These are phyloP conservation scores for Gnatocerus cornutus DNA, from an alignment of 2,888 invertebrate genomes.

Conservation along the genomic window DNA sequence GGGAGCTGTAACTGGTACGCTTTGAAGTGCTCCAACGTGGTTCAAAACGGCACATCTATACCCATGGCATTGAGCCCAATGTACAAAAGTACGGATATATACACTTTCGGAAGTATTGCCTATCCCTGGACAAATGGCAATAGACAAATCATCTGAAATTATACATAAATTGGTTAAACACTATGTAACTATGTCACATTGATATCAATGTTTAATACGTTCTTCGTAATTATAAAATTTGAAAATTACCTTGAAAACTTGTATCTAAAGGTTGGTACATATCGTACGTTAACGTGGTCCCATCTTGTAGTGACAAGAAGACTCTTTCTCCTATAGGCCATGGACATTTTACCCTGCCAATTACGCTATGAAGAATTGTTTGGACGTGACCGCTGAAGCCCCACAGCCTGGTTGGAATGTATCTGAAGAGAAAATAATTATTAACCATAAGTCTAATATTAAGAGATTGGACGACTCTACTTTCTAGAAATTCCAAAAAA, in stretches of 20 bases:
- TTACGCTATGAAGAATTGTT: constrained; percentile 92
- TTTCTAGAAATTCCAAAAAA: too few species aligned
- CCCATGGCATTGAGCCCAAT: constrained; percentile 92
- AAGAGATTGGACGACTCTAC: too few species aligned
- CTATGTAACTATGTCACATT: constrained; percentile 9
- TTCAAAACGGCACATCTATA: constrained; percentile 95
- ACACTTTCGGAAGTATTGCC: constrained; percentile 96
- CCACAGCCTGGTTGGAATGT: constrained; percentile 92
- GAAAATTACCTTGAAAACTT: constrained; percentile 78
- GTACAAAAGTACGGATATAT: constrained; percentile 94
- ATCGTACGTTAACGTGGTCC: constrained; percentile 93
- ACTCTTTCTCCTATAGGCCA: constrained; percentile 91
- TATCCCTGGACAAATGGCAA: constrained; percentile 93
- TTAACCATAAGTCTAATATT: too few species aligned
- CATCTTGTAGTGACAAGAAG: constrained; percentile 84
- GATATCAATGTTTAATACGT: neutral
- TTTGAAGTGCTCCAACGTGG: constrained; percentile 91
- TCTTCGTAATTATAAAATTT: neutral
- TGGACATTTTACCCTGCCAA: constrained; percentile 90
- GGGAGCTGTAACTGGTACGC: constrained; percentile 89
- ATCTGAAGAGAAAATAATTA: constrained; percentile 73
- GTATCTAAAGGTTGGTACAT: constrained; percentile 87
- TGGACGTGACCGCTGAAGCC: constrained; percentile 97
- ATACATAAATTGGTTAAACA: neutral
- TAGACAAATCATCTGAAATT: constrained; percentile 86